A percentile compares a stretch with the other conserved stretches of the same genome.
These are phyloP conservation scores for Eurystomus gularis DNA, from an alignment of 2,113 vertebrate genomes.

Conservation along the genomic window DNA sequence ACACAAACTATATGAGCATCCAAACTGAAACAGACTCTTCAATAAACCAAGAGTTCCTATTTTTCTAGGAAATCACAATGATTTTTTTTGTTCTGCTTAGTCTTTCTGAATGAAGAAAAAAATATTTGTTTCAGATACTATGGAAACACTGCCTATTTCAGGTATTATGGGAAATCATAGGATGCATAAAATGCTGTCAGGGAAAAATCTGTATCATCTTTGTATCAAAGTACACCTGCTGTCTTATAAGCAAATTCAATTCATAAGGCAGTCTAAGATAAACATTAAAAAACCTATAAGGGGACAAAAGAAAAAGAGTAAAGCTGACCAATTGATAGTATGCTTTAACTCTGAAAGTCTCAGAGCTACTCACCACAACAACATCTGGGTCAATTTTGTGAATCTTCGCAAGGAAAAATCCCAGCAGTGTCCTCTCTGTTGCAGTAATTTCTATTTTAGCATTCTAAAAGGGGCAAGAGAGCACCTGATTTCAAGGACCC, in stretches of 20 bases:
- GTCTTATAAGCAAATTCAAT: conserved; percentile 40
- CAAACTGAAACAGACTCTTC: not conserved
- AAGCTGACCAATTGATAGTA: conserved; percentile 9
- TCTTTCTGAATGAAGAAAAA: not conserved
- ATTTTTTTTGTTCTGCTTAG: not conserved
- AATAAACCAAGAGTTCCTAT: not conserved
- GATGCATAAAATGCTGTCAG: conserved; percentile 14
- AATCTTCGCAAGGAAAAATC: conserved; percentile 95
- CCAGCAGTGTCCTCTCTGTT: conserved; percentile 91
- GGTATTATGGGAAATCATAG: conserved; percentile 16
- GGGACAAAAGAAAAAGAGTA: conserved; percentile 28
- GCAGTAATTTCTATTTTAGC: conserved; percentile 90
- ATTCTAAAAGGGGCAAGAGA: conserved; percentile 81
- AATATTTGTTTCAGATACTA: not conserved
- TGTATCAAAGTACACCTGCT: conserved; percentile 18
- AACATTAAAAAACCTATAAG: not conserved
- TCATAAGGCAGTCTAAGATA: not conserved
- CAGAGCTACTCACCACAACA: conserved; percentile 88
- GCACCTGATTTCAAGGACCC: conserved; percentile 48
- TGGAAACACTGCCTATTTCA: conserved; percentile 12
- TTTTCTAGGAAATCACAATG: not conserved
- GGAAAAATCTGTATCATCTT: not conserved
- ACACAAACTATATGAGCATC: not conserved
- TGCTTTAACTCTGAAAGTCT: not conserved
- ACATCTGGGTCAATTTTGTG: conserved; percentile 97